Base-by-base conservation (phyloP, 1,140 invertebrate species). In the Piezodorus guildinii region DNA sequence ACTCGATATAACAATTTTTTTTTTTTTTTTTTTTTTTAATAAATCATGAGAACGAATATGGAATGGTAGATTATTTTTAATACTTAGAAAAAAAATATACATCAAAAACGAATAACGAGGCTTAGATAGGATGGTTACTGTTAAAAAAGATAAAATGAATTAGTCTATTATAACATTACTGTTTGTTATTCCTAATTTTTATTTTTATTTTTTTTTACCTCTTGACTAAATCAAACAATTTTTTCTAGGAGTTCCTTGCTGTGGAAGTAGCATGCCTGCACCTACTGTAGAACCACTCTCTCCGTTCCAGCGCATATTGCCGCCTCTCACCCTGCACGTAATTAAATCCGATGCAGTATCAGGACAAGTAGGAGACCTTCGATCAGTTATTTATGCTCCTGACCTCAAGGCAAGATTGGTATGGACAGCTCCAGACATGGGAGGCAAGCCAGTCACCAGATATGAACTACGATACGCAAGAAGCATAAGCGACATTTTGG, bases 371-470 rank as follows among this genome's bases (percentile, higher is more conserved):
- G 78, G 77, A 14, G 79, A 81, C 70, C 68, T 81, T 3, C 71
- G 67, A 45, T 72, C 74, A 0, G 71, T 75, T 51, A 65, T 77
- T 3, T 62, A 75, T n/a, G 65, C 71, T 0, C 69, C 71, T 39
- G 75, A 77, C 46, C 66, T 74, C 52, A 76, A 74, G 64, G 76
- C 75, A 2, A 67, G 73, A 52, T 69, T 82, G 0, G 71, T 70
- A 1, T 82, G 80, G 80, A 80, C 79, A 5, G 76, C 80, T 15
- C 80, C 80, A 5, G 81, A 77, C 68, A 78, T 77, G 73, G 77
- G 76, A 2, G 77, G 76, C 6, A 68, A 74, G 56, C 70, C 71
- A 66, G 78, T 79, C 0, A 72, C 74, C 5, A 68, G 71, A 10
- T 81, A 81, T 67, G 77, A 81, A 66, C 70, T 82, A 0, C 72